Evolutionary conservation across 2,797 vertebrate species (phyloP), one percentile per base, ranked within the genome.

Genomic region (Cryptoblepharus egeriae): DNA sequence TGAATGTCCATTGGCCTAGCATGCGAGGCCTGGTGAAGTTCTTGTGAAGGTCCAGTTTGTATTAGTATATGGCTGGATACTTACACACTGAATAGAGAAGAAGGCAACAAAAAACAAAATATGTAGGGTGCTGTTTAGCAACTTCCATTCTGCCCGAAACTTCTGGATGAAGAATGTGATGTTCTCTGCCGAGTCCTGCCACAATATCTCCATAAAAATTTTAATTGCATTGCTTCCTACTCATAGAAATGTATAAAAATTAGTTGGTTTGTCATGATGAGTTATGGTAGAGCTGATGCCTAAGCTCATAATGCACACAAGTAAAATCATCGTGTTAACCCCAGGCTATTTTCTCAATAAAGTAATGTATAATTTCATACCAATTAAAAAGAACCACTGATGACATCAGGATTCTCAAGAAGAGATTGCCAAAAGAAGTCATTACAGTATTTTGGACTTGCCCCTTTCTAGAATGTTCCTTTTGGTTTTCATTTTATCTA

Each of bases 331-430:
- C n/a, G 75, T 78, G 69, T 84, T 88, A 88, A 84, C 79, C 80
- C 78, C 58, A 77, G 79, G 79, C 86, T 85, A 67, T 80, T 86
- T 89, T 77, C 82, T 88, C 68, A 75, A 71, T 82, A 93, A 91
- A 91, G 60, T 55, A 74, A 55, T 22, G 55, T n/a, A 80, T 61
- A 72, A 49, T 45, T 70, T 68, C 58, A 57, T 77, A 69, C 16
- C 68, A 69, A 28, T 35, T 11, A 60, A 61, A 69, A 20, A 58
- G 90, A 85, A 89, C 78, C 68, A 63, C 61, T 65, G 87, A 89
- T 80, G 89, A 78, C 89, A 91, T 81, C 88, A 89, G 64, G 67
- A 87, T 67, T 78, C 74, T 83, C 81, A 32, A 65, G 80, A 71
- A 0, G 0, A 88, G 69, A 67, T 76, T 86, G 87, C 86, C 90